phyloP scores from a whole-genome alignment of 2,113 vertebrate species.

The Corvus hawaiiensis region DNA sequence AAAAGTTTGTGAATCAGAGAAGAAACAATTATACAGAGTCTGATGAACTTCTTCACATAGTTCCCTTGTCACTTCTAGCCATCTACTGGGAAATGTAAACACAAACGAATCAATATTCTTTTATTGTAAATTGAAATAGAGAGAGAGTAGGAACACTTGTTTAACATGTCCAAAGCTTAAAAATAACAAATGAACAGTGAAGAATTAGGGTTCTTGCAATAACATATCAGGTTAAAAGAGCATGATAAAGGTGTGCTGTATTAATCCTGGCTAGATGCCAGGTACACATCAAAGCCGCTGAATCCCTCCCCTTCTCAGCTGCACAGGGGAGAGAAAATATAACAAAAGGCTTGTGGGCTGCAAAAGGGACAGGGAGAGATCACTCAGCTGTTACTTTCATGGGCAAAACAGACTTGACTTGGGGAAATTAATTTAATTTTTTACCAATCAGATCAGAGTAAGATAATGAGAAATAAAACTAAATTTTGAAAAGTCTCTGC shows the following conservation, averaged over 20 bases:
- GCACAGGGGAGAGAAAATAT: background rate
- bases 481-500: background rate
- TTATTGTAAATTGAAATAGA: background rate
- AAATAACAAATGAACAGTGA: background rate
- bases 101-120: background rate
- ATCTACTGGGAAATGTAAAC: background rate
- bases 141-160: background rate
- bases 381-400: background rate
- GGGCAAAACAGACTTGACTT: background rate
- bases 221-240: background rate
- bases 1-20: background rate
- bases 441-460: background rate
- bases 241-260: background rate
- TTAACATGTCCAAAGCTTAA: background rate
- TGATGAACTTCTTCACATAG: background rate
- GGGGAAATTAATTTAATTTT: background rate
- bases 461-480: background rate
- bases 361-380: background rate
- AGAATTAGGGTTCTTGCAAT: background rate
- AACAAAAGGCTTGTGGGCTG: background rate
- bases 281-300: rapidly evolving
- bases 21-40: background rate
- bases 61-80: background rate
- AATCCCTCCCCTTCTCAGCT: background rate
- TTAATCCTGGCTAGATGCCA: background rate